phyloP scores from a whole-genome alignment of 2,888 invertebrate genomes.

The Diadromus collaris region DNA sequence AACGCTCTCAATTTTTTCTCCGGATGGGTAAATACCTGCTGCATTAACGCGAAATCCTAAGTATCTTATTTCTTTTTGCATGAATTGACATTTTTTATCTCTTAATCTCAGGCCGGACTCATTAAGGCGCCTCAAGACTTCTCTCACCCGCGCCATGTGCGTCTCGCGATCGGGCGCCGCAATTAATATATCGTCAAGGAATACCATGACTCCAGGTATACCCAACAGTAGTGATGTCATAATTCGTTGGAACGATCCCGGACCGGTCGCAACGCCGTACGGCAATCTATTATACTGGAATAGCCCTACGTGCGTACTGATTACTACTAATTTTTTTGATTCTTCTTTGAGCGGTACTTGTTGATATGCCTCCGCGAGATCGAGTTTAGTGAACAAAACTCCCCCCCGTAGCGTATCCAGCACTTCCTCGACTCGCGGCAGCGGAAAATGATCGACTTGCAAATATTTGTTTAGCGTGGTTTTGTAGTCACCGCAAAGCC shows the following conservation, averaged over 20 bases:
- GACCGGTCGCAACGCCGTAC: conserved; percentile 28
- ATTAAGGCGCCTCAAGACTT: background rate
- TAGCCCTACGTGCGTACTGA: conserved; percentile 72
- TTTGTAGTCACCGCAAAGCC: conserved; percentile 70
- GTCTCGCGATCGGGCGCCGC: background rate
- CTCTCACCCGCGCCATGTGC: background rate
- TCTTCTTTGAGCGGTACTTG: conserved; percentile 70
- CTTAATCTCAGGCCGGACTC: background rate
- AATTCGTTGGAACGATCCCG: conserved; percentile 7
- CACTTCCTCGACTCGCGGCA: conserved; percentile 61
- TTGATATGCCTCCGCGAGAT: conserved; percentile 74
- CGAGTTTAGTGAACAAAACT: conserved; percentile 70
- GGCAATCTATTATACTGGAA: conserved; percentile 55
- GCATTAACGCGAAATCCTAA: background rate
- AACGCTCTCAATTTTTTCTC: background rate
- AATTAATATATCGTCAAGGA: conserved; percentile 44
- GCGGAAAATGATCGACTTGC: conserved; percentile 52
- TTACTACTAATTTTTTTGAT: conserved; percentile 69
- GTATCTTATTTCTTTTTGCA: background rate
- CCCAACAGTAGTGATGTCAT: background rate
- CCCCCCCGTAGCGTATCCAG: conserved; percentile 61
- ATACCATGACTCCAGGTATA: conserved; percentile 36
- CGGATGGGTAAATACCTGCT: background rate
- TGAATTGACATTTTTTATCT: background rate
- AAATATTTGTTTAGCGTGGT: conserved; percentile 60